phyloP scores from a whole-genome alignment of 2,888 invertebrate species.

The Fissipunctia ypsillon region DNA sequence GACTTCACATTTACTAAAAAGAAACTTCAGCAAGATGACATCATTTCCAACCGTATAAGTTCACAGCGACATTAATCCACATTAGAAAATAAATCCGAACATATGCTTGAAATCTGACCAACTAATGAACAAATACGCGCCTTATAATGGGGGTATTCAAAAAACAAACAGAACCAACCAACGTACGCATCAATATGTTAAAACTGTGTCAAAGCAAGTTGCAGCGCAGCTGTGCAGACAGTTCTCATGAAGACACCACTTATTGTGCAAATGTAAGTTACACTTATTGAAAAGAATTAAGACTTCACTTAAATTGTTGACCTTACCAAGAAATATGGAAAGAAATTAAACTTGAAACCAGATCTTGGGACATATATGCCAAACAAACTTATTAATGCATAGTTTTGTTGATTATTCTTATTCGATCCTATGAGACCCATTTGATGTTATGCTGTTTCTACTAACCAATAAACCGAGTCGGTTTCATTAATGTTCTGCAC shows the following conservation, averaged over 20 bases:
- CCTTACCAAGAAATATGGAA: conserved; percentile 10
- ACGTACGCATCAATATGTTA: conserved; percentile 71
- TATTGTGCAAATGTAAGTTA: conserved; percentile 66
- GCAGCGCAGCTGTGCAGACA: conserved; percentile 74
- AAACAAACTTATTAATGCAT: neutral
- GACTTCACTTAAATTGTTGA: conserved; percentile 42
- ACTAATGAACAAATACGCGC: conserved; percentile 37
- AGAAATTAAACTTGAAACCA: neutral
- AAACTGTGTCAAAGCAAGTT: conserved; percentile 72
- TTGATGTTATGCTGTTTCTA: neutral
- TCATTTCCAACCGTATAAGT: conserved; percentile 42
- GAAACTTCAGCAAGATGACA: conserved; percentile 41
- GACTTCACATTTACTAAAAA: conserved; percentile 16
- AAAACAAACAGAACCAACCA: conserved; percentile 64
- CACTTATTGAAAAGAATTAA: conserved; percentile 55
- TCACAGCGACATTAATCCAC: conserved; percentile 39
- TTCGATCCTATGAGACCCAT: neutral
- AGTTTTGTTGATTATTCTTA: neutral
- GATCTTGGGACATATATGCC: neutral
- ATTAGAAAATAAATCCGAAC: conserved; percentile 43
- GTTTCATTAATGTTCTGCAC: neutral
- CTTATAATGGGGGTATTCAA: conserved; percentile 50
- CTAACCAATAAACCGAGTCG: neutral
- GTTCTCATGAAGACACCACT: conserved; percentile 54
- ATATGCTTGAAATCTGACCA: conserved; percentile 53